phyloP scores from a whole-genome alignment of 1,140 invertebrate species.

The Drosophila carrolli region DNA sequence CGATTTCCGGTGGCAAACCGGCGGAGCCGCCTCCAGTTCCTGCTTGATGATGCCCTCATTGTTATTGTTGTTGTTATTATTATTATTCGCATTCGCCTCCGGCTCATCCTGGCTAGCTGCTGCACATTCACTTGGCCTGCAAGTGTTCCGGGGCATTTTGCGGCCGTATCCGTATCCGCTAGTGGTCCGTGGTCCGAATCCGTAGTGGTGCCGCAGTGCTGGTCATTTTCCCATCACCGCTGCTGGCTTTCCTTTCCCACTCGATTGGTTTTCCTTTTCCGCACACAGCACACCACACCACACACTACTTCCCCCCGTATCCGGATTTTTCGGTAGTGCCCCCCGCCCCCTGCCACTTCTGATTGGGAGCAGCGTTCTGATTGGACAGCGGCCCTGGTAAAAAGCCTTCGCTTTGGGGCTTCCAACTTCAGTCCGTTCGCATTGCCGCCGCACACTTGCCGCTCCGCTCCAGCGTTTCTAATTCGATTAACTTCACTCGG shows the following conservation, averaged over 20 bases:
- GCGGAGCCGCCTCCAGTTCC: constrained; percentile 64
- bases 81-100: constrained; percentile 31
- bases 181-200: constrained; percentile 31
- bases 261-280: neutral
- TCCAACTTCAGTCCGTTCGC: constrained; percentile 33
- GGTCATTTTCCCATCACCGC: constrained; percentile 51
- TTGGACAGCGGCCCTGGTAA: constrained; percentile 50
- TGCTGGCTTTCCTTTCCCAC: constrained; percentile 27
- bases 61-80: constrained; percentile 27
- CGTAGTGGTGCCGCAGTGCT: neutral
- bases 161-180: constrained; percentile 60
- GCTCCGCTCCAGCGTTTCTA: constrained; percentile 55
- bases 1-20: constrained; percentile 77
- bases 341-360: constrained; percentile 43
- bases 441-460: constrained; percentile 31
- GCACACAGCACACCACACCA: no score
- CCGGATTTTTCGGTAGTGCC: constrained; percentile 58
- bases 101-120: constrained; percentile 45
- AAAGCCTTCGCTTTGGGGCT: constrained; percentile 17
- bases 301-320: constrained; percentile 47
- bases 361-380: constrained; percentile 70
- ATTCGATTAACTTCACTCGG: constrained; percentile 61
- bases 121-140: constrained; percentile 77
- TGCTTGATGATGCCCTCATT: constrained; percentile 52
- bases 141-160: constrained; percentile 81